Conservation (phyloP, 2,888 invertebrate species). For the Rhabditoides inermis region DNA sequence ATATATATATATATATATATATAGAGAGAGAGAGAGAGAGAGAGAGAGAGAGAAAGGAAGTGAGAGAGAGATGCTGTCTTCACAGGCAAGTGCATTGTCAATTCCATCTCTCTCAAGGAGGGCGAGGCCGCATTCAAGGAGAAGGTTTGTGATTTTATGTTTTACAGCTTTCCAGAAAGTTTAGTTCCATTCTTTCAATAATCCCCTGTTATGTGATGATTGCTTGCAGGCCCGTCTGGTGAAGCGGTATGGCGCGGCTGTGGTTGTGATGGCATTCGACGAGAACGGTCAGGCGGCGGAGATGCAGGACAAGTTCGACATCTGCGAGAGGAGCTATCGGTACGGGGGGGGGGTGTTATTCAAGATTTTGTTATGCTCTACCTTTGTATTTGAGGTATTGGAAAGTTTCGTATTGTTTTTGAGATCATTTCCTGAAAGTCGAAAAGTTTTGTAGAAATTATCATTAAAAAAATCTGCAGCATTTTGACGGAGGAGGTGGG, state of each 20-base stretch:
- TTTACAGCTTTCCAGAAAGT: background rate
- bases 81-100: conserved; percentile 61
- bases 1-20: no score
- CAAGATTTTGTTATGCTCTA: no score
- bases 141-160: conserved; percentile 7
- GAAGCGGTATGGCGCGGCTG: conserved; percentile 59
- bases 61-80: no score
- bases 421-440: no score
- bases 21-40: no score
- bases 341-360: conserved; percentile 2
- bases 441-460: background rate
- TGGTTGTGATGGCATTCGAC: conserved; percentile 63
- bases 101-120: conserved; percentile 62
- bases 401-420: no score
- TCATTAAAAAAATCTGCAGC: conserved; percentile 48
- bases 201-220: background rate
- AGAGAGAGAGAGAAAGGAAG: no score
- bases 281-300: conserved; percentile 61
- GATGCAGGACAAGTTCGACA: conserved; percentile 57
- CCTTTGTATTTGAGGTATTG: no score
- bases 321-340: conserved; percentile 56
- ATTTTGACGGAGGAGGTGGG: conserved; percentile 57
- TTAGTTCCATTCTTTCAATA: background rate
- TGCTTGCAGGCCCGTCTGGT: conserved; percentile 55
- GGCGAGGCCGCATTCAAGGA: conserved; percentile 59